phyloP scores from a whole-genome alignment of 2,797 vertebrate genomes.

The Crenuchus spilurus region DNA sequence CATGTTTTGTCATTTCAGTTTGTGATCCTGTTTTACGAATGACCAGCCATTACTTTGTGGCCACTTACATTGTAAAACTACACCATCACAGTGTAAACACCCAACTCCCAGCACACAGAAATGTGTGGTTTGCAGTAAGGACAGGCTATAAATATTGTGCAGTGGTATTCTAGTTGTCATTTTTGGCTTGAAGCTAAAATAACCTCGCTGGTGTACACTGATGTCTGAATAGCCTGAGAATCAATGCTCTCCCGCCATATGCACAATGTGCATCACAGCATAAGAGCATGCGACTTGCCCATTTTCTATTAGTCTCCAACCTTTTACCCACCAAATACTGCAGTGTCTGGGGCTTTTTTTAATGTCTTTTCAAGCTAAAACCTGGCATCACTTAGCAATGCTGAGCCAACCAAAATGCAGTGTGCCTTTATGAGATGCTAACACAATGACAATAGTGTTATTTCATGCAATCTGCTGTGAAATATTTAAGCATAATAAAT shows the following conservation, averaged over 20 bases:
- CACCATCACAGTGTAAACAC: constrained; percentile 6
- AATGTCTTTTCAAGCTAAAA: not conserved
- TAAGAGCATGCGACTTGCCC: constrained; percentile 17
- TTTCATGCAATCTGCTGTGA: constrained; percentile 5
- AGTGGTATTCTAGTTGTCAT: constrained; percentile 23
- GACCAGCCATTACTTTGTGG: not conserved
- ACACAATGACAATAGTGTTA: constrained; percentile 7
- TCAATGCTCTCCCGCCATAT: constrained; percentile 17
- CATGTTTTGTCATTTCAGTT: not conserved
- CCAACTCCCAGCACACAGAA: not conserved
- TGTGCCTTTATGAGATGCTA: not conserved
- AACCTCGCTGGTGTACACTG: constrained; percentile 11
- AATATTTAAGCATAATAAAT: constrained; percentile 19
- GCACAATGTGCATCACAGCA: constrained; percentile 34
- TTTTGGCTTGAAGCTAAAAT: constrained; percentile 12
- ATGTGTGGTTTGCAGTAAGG: constrained; percentile 2
- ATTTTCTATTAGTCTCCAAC: not conserved
- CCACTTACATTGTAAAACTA: not conserved
- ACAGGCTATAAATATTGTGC: constrained; percentile 13
- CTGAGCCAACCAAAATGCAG: constrained; percentile 9
- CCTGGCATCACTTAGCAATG: not conserved
- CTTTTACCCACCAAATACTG: not conserved
- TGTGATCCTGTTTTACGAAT: not conserved
- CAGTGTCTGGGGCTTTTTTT: not conserved
- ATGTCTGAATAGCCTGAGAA: constrained; percentile 8